phyloP scores from a whole-genome alignment of 2,888 invertebrate genomes.

The Leucania comma region DNA sequence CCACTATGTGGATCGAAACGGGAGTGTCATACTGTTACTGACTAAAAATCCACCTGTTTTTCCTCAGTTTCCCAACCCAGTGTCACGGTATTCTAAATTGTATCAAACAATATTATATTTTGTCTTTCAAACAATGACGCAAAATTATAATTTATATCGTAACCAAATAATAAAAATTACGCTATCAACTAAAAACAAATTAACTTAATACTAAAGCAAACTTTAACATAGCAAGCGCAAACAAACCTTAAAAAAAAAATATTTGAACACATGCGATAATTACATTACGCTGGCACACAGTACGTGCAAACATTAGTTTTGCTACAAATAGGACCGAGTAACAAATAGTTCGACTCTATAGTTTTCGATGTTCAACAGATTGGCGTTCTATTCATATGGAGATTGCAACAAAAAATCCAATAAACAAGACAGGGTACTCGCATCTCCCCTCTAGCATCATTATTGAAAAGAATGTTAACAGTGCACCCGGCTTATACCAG shows the following conservation, averaged over 20 bases:
- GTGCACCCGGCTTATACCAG: constrained; percentile 87
- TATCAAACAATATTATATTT: too few relatives aligned
- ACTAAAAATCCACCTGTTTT: too few relatives aligned
- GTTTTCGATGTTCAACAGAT: constrained; percentile 84
- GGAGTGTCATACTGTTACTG: too few relatives aligned
- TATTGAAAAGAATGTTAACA: constrained; percentile 91
- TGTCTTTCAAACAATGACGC: too few relatives aligned
- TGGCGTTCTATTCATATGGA: constrained; percentile 89
- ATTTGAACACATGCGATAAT: constrained; percentile 64
- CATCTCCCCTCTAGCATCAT: constrained; percentile 85
- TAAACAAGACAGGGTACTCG: constrained; percentile 88
- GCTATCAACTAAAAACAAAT: constrained; percentile 22
- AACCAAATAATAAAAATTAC: constrained; percentile 3
- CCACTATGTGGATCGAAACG: too few relatives aligned
- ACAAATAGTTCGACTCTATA: constrained; percentile 77
- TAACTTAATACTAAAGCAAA: constrained; percentile 39
- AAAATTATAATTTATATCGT: too few relatives aligned
- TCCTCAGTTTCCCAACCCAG: too few relatives aligned
- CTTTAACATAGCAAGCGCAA: constrained; percentile 30
- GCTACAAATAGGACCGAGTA: constrained; percentile 69
- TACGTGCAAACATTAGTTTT: constrained; percentile 60
- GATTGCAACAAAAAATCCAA: constrained; percentile 91
- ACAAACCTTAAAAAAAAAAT: constrained; percentile 48
- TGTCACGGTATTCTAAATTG: too few relatives aligned
- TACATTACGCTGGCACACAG: constrained; percentile 57